phyloP scores from a whole-genome alignment of 2,797 vertebrate species.

The Avahi laniger region DNA sequence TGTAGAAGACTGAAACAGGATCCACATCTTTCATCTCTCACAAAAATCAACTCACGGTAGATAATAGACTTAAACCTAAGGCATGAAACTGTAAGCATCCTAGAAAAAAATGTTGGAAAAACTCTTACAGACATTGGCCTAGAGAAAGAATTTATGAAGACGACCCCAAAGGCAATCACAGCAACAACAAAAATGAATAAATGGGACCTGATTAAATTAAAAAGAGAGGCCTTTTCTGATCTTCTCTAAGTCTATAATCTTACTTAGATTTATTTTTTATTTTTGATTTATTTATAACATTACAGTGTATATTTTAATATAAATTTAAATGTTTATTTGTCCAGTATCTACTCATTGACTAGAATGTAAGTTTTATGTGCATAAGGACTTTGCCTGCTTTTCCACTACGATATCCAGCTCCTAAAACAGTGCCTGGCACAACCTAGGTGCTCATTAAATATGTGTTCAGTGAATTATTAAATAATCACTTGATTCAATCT shows the following conservation, averaged over 20 bases:
- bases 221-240: not conserved
- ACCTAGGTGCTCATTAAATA: not conserved
- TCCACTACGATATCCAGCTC: not conserved
- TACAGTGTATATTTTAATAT: not conserved
- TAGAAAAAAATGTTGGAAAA: too few species aligned
- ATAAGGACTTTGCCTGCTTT: not conserved
- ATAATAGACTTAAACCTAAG: too few species aligned
- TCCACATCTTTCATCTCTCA: too few species aligned
- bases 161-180: too few species aligned
- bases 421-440: not conserved
- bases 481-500: not conserved
- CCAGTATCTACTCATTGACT: not conserved
- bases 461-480: not conserved
- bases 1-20: too few species aligned
- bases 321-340: not conserved
- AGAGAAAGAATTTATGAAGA: too few species aligned
- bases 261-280: not conserved
- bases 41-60: too few species aligned
- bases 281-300: not conserved
- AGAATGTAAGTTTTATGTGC: not conserved
- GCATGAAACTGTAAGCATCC: too few species aligned
- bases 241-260: too few species aligned
- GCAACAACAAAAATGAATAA: too few species aligned
- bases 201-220: too few species aligned
- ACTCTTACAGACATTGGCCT: too few species aligned